Percentiles rank a stretch among this genome's conserved stretches.
These are phyloP conservation scores for Macrochelys suwanniensis DNA, from an alignment of 2,797 vertebrate genomes.

Conservation along the genomic window DNA sequence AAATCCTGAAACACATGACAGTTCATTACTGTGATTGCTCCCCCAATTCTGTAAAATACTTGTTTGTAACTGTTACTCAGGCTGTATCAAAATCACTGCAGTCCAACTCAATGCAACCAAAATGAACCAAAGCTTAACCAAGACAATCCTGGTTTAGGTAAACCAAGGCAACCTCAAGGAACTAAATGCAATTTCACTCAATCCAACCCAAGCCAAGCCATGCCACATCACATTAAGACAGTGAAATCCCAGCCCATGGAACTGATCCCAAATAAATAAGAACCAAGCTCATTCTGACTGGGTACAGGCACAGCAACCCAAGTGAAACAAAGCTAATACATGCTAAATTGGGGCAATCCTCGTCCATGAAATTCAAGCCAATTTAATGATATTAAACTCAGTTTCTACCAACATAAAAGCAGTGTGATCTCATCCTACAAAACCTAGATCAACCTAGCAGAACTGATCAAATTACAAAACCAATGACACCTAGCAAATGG, in stretches of 20 bases:
- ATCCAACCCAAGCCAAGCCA: neutral
- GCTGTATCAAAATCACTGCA: neutral
- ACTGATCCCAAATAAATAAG: neutral
- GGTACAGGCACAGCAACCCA: neutral
- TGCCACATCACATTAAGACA: neutral
- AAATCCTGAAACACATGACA: conserved; percentile 40
- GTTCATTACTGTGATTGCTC: conserved; percentile 34
- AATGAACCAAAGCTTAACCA: conserved; percentile 29
- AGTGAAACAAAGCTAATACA: neutral
- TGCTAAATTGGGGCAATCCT: neutral
- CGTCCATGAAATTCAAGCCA: neutral
- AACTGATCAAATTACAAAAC: neutral
- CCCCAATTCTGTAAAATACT: neutral
- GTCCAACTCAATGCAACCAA: neutral
- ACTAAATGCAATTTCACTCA: conserved; percentile 11
- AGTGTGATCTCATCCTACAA: neutral
- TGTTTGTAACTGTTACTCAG: neutral
- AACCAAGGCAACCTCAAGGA: conserved; percentile 24
- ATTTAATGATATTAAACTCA: neutral
- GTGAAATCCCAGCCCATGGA: neutral
- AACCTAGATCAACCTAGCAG: neutral
- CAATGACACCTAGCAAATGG: neutral
- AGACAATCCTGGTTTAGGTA: conserved; percentile 28
- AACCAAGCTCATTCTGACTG: neutral
- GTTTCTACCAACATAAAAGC: neutral